Conservation (phyloP, 2,797 vertebrate genomes). For the Thalassophryne amazonica region DNA sequence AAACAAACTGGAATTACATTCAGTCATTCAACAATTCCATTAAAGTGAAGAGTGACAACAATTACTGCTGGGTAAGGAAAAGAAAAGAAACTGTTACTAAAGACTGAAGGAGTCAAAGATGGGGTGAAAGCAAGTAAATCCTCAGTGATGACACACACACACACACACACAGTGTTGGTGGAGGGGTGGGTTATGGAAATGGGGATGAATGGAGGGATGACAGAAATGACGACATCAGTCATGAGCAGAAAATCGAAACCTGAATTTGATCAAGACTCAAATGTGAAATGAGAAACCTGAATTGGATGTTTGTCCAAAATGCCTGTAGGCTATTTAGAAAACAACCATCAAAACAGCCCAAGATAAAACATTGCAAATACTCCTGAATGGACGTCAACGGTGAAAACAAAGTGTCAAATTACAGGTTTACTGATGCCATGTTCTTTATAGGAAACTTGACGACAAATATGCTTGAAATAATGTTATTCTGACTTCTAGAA, state of each 20-base stretch:
- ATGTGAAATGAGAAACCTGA: background rate
- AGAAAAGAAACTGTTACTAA: no score
- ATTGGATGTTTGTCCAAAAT: background rate
- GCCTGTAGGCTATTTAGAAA: constrained; percentile 2
- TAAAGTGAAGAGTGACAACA: background rate
- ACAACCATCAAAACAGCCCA: background rate
- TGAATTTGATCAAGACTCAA: background rate
- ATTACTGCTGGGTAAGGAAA: background rate
- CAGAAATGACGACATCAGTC: background rate
- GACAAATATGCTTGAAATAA: background rate
- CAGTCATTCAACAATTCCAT: background rate
- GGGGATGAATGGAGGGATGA: background rate
- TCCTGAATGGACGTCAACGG: constrained; percentile 1
- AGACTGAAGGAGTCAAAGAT: no score
- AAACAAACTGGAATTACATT: background rate
- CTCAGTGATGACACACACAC: constrained; percentile 49
- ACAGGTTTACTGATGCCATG: background rate
- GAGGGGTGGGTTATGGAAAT: constrained; percentile 46
- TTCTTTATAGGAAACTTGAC: background rate
- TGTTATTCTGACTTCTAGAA: background rate
- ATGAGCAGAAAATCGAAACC: background rate
- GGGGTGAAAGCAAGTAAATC: no score
- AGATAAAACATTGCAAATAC: background rate
- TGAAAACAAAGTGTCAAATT: no score
- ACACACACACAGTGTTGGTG: constrained; percentile 42